phyloP scores from a whole-genome alignment of 2,797 vertebrate species.

The Enteromius mattozi region DNA sequence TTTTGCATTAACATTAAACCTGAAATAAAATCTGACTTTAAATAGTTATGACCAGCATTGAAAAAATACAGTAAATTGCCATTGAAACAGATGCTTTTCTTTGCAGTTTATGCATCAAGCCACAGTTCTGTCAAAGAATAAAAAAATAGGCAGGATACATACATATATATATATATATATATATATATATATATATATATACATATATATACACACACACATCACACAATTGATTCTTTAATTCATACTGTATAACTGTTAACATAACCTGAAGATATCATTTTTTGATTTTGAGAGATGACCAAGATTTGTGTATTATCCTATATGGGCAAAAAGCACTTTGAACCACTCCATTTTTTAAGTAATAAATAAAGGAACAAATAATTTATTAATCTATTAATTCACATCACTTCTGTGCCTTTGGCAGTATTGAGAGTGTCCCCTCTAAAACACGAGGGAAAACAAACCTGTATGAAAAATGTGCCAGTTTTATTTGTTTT shows the following conservation, averaged over 20 bases:
- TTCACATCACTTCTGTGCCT: neutral
- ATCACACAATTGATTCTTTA: neutral
- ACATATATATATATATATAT: no score
- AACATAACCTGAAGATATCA: neutral
- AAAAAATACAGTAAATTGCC: neutral
- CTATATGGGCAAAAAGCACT: neutral
- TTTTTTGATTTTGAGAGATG: neutral
- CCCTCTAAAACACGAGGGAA: neutral
- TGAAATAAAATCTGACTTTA: neutral
- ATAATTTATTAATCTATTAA: slow-evolving; percentile 25
- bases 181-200: no score
- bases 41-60: neutral
- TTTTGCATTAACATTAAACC: neutral
- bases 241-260: neutral
- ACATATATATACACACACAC: no score
- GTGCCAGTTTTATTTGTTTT: slow-evolving; percentile 41
- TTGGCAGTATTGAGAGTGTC: neutral
- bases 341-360: neutral
- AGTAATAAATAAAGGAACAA: slow-evolving; percentile 21
- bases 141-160: neutral
- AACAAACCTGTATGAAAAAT: neutral
- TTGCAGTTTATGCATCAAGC: neutral
- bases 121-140: neutral
- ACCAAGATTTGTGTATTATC: neutral
- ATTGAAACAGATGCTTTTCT: neutral